Percentiles rank a stretch among this genome's conserved stretches.
Evolutionary conservation across 2,113 vertebrate species (phyloP).

Genomic region (Plestiodon gilberti): DNA sequence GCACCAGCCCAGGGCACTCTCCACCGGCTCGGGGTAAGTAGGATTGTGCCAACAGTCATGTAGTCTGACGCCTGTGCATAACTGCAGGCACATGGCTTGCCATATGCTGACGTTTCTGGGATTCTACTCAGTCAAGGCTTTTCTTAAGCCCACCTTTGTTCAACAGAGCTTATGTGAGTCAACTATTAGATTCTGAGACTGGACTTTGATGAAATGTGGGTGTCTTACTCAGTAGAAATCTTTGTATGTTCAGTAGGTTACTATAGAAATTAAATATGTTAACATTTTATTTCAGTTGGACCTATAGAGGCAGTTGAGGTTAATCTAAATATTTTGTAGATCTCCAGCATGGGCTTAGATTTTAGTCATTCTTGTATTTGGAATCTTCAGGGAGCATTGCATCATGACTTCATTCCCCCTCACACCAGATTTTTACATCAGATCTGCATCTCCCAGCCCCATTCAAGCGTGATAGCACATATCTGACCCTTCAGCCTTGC

Average conservation of each 20-base stretch:
- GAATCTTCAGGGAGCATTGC: neutral
- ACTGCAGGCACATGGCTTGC: neutral
- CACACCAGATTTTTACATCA: neutral
- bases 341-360: neutral
- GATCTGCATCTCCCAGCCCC: neutral
- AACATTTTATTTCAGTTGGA: neutral
- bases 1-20: no score
- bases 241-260: neutral
- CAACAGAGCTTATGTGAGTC: neutral
- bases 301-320: neutral
- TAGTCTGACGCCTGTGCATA: neutral
- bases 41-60: no score
- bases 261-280: no score
- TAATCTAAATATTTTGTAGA: neutral
- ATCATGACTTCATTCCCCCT: no score
- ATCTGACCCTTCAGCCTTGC: no score
- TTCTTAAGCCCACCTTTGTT: neutral
- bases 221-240: constrained; percentile 10
- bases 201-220: neutral
- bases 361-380: neutral
- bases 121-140: neutral
- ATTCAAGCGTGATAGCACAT: neutral
- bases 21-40: no score
- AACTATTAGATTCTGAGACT: constrained; percentile 6
- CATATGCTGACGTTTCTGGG: neutral